phyloP scores from a whole-genome alignment of 2,888 invertebrate species.

The Pristionchus japonicus region DNA sequence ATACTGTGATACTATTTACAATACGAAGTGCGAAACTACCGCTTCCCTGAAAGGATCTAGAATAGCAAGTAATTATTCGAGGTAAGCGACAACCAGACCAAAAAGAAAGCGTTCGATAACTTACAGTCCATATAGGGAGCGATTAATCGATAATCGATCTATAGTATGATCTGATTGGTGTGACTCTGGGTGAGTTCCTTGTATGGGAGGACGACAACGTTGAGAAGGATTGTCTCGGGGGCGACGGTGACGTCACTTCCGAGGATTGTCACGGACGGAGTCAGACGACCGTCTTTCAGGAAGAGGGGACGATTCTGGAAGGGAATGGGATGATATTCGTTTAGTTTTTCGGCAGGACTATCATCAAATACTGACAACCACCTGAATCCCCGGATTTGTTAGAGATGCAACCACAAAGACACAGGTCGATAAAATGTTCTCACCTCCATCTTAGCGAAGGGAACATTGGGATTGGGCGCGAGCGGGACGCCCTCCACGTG shows the following conservation, averaged over 20 bases:
- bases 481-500: slow-evolving; percentile 90
- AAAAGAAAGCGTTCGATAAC: background rate
- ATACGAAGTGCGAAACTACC: background rate
- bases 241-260: slow-evolving; percentile 80
- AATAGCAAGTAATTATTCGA: background rate
- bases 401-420: background rate
- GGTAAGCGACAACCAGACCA: background rate
- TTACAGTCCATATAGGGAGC: background rate
- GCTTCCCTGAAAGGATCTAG: background rate
- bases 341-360: too few species aligned
- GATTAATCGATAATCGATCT: slow-evolving; percentile 75
- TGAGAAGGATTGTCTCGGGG: slow-evolving; percentile 86
- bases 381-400: too few species aligned
- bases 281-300: slow-evolving; percentile 81
- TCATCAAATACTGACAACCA: too few species aligned
- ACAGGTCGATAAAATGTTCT: background rate
- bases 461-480: slow-evolving; percentile 98
- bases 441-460: slow-evolving; percentile 86
- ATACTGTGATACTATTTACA: slow-evolving; percentile 34
- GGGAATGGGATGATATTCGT: background rate
- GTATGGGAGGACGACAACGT: slow-evolving; percentile 96
- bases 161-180: slow-evolving; percentile 98
- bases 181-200: slow-evolving; percentile 94
- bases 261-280: slow-evolving; percentile 96
- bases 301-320: slow-evolving; percentile 41